A percentile compares a stretch with the other conserved stretches of the same genome.
Evolutionary conservation across 35 echinoderm and acorn worm genomes (phyloP).

Genomic region (Nesometra sesokonis): DNA sequence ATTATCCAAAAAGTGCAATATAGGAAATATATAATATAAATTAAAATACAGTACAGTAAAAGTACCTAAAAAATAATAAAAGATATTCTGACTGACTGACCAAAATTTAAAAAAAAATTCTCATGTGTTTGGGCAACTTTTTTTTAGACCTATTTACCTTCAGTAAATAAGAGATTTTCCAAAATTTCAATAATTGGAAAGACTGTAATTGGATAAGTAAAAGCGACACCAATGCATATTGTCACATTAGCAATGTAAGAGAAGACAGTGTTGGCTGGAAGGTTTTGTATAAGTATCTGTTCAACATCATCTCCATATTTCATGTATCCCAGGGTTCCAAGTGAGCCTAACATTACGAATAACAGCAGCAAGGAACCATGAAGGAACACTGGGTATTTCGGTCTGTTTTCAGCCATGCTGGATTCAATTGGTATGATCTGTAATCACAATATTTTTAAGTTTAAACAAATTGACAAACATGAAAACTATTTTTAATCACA

Average conservation of each 20-base stretch:
- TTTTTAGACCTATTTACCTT: constrained; percentile 27
- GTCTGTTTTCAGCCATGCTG: constrained; percentile 71
- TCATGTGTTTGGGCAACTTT: too few species aligned
- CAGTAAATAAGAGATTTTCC: constrained; percentile 48
- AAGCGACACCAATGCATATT: constrained; percentile 57
- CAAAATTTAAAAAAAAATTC: too few species aligned
- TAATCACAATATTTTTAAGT: constrained; percentile 3
- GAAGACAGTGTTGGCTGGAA: constrained; percentile 9
- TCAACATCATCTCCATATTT: constrained; percentile 40
- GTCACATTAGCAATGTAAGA: constrained; percentile 33
- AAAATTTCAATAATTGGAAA: constrained; percentile 79
- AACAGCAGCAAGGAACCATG: constrained; percentile 52
- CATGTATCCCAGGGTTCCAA: constrained; percentile 81
- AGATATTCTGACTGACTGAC: too few species aligned
- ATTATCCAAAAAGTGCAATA: too few species aligned
- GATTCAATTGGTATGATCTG: constrained; percentile 96
- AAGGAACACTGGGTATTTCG: constrained; percentile 59
- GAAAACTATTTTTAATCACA: too few species aligned
- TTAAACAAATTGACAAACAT: too few species aligned
- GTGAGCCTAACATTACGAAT: constrained; percentile 44
- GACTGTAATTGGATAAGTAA: constrained; percentile 75
- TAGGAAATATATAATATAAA: too few species aligned
- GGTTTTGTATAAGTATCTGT: constrained; percentile 74
- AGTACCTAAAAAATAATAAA: too few species aligned
- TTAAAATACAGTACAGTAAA: too few species aligned